A percentile compares a stretch with the other conserved stretches of the same genome.
These are phyloP conservation scores for Nannoperca australis DNA, from an alignment of 2,797 vertebrate genomes.

Conservation along the genomic window DNA sequence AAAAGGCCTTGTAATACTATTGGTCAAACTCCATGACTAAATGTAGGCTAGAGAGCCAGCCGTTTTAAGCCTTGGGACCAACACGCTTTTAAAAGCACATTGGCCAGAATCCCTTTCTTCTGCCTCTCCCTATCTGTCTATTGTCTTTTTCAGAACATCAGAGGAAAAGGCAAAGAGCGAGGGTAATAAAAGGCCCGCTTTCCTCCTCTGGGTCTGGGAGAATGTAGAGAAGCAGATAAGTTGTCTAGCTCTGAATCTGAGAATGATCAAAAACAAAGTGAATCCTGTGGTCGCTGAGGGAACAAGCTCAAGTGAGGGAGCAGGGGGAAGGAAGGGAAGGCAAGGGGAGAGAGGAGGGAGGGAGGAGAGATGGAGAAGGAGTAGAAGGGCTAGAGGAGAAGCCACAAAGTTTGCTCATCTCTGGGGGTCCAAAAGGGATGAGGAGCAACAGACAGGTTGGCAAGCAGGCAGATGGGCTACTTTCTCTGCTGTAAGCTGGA, in stretches of 20 bases:
- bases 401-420: slow-evolving; percentile 65
- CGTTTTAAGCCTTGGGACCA: slow-evolving; percentile 55
- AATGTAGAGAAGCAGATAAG: slow-evolving; percentile 79
- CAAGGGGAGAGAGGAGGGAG: background rate
- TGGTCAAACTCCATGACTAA: slow-evolving; percentile 59
- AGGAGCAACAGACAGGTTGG: slow-evolving; percentile 38
- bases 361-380: slow-evolving; percentile 23
- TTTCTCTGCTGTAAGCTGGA: slow-evolving; percentile 33
- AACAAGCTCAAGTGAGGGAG: slow-evolving; percentile 65
- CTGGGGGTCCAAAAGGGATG: slow-evolving; percentile 31
- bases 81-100: slow-evolving; percentile 68
- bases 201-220: slow-evolving; percentile 78
- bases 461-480: slow-evolving; percentile 27
- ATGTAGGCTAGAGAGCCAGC: slow-evolving; percentile 37
- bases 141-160: slow-evolving; percentile 81
- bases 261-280: slow-evolving; percentile 84
- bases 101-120: slow-evolving; percentile 67
- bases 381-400: slow-evolving; percentile 43
- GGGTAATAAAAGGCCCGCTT: slow-evolving; percentile 76
- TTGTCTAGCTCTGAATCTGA: slow-evolving; percentile 77
- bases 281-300: slow-evolving; percentile 77
- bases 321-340: background rate
- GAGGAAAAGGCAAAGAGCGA: slow-evolving; percentile 71
- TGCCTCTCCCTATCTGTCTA: slow-evolving; percentile 61
- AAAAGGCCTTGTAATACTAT: slow-evolving; percentile 38